Conservation (phyloP, 2,888 invertebrate species). For the Tuta absoluta region DNA sequence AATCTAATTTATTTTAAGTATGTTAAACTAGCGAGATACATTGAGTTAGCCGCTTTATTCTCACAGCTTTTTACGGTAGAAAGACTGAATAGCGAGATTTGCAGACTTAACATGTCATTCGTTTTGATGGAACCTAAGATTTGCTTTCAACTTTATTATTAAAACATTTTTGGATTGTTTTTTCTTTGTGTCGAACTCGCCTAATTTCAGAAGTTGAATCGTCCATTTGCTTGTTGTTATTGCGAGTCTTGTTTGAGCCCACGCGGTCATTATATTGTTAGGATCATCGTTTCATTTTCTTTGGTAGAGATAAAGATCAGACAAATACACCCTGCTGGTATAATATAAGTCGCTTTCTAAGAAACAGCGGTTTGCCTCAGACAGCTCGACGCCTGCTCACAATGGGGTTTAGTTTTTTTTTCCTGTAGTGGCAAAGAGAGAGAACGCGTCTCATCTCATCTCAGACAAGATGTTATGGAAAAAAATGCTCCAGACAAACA, state of each 20-base stretch:
- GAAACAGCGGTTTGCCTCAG: conserved; percentile 68
- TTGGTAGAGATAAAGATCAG: conserved; percentile 23
- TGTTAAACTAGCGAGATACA: too few species aligned
- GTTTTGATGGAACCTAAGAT: too few species aligned
- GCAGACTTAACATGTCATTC: too few species aligned
- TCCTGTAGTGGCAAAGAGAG: conserved; percentile 55
- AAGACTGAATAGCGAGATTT: too few species aligned
- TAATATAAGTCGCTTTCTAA: conserved; percentile 46
- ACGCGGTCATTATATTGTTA: conserved; percentile 14
- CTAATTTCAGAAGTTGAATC: background rate
- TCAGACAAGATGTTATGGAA: conserved; percentile 54
- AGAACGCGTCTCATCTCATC: conserved; percentile 55
- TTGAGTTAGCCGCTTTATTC: too few species aligned
- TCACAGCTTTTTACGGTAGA: too few species aligned
- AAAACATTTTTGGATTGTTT: too few species aligned
- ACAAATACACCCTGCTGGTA: conserved; percentile 20
- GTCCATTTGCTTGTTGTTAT: background rate
- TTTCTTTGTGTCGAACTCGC: too few species aligned
- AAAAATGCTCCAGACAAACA: conserved; percentile 61
- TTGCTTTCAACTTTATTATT: too few species aligned
- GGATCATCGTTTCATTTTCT: conserved; percentile 18
- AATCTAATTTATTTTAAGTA: too few species aligned
- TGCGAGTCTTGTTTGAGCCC: background rate
- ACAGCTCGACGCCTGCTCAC: conserved; percentile 77
- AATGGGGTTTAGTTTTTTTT: conserved; percentile 69